Evolutionary conservation across 2,888 invertebrate genomes (phyloP).

Genomic region (Carabus problematicus): DNA sequence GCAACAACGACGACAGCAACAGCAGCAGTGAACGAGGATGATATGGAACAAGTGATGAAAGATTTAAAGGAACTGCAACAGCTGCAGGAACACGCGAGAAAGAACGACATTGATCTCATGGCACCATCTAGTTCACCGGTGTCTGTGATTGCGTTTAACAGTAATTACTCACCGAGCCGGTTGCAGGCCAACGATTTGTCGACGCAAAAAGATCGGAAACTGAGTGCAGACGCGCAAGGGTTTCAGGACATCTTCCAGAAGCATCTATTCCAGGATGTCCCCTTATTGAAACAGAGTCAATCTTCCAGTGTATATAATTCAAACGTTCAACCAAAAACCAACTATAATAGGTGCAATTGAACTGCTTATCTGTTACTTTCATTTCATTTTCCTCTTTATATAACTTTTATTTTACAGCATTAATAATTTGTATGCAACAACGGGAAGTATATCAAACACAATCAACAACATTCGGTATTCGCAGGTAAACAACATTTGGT

Average conservation of each 20-base stretch:
- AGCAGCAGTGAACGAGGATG: constrained; percentile 50
- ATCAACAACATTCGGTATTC: constrained; percentile 48
- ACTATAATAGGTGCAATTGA: constrained; percentile 56
- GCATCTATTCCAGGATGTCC: constrained; percentile 52
- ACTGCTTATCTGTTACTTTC: constrained; percentile 43
- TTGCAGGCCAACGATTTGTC: constrained; percentile 44
- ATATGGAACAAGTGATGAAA: constrained; percentile 61
- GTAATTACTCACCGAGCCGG: constrained; percentile 51
- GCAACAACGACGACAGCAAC: neutral
- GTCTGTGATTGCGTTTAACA: constrained; percentile 57
- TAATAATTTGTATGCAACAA: constrained; percentile 41
- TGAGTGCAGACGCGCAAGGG: constrained; percentile 47
- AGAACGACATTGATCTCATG: constrained; percentile 46
- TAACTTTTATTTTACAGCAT: constrained; percentile 41
- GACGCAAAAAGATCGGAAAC: constrained; percentile 44
- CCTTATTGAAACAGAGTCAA: constrained; percentile 27
- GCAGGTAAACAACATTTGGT: constrained; percentile 46
- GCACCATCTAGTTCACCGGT: constrained; percentile 53
- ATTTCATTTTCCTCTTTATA: constrained; percentile 37
- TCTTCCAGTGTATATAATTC: constrained; percentile 41
- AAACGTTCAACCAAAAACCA: constrained; percentile 49
- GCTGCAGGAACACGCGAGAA: constrained; percentile 54
- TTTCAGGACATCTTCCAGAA: constrained; percentile 59
- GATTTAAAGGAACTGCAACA: constrained; percentile 60
- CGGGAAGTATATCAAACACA: constrained; percentile 45